Conservation (phyloP, 2,113 vertebrate species). For the Phainopepla nitens region DNA sequence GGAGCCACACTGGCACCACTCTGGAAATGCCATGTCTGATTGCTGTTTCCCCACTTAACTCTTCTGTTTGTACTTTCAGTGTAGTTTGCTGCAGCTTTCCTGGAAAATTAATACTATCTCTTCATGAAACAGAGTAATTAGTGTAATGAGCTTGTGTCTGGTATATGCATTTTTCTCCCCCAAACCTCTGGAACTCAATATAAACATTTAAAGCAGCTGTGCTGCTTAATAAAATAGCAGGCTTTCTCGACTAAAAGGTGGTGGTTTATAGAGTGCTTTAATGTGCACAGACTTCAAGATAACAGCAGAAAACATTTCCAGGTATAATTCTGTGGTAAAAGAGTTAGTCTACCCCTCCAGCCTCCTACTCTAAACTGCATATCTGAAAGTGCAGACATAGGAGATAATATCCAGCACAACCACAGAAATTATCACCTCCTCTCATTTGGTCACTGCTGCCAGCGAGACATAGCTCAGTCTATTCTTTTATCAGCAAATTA, state of each 20-base stretch:
- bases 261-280: not conserved
- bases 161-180: not conserved
- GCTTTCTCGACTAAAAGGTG: not conserved
- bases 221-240: not conserved
- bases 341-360: not conserved
- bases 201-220: not conserved
- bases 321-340: not conserved
- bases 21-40: not conserved
- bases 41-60: not conserved
- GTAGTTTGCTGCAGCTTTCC: not conserved
- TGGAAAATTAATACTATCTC: not conserved
- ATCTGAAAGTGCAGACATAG: not conserved
- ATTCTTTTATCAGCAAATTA: not conserved
- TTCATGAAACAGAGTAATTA: not conserved
- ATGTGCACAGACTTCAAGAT: not conserved
- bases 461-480: not conserved
- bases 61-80: not conserved
- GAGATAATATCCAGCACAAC: not conserved
- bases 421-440: not conserved
- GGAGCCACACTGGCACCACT: not conserved
- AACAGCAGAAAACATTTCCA: not conserved
- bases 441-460: not conserved
- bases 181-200: not conserved
- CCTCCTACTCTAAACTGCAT: not conserved
- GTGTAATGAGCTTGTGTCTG: not conserved